Conservation (phyloP, 1,140 invertebrate species). For the Drosophila orena region DNA sequence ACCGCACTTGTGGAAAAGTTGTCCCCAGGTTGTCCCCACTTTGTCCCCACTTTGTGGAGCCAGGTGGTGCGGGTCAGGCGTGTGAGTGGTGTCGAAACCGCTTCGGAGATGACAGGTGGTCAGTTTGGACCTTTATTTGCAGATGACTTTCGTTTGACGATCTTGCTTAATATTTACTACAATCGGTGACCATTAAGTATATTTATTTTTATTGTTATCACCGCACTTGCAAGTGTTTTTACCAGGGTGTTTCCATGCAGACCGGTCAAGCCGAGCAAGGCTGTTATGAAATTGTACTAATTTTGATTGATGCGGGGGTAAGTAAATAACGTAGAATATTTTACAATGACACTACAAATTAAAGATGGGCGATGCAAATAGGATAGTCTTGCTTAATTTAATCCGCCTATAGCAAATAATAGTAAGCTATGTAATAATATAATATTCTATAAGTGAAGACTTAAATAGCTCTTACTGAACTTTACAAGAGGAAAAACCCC, state of each 20-base stretch:
- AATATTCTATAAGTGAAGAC: too few relatives aligned
- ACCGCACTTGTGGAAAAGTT: conserved; percentile 31
- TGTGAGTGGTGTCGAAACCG: conserved; percentile 26
- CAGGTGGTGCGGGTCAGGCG: background rate
- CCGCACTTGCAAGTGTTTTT: background rate
- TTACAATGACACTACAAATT: background rate
- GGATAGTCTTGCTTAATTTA: too few relatives aligned
- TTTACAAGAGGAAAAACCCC: too few relatives aligned
- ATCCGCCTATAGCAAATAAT: too few relatives aligned
- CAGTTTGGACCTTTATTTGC: background rate
- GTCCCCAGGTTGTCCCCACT: too few relatives aligned
- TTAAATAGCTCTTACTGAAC: too few relatives aligned
- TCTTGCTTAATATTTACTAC: conserved; percentile 11
- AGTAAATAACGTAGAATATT: background rate
- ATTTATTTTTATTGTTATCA: background rate
- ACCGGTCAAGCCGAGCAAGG: background rate
- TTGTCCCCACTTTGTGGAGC: conserved; percentile 1
- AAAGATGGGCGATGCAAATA: too few relatives aligned
- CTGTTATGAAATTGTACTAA: background rate
- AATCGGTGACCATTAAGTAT: conserved; percentile 25
- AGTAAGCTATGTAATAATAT: too few relatives aligned
- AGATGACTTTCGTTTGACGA: conserved; percentile 26
- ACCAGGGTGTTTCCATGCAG: background rate
- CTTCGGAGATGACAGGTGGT: conserved; percentile 31
- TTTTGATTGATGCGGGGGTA: background rate